Evolutionary conservation across 2,113 vertebrate genomes (phyloP).

Genomic region (Chaetura pelagica): DNA sequence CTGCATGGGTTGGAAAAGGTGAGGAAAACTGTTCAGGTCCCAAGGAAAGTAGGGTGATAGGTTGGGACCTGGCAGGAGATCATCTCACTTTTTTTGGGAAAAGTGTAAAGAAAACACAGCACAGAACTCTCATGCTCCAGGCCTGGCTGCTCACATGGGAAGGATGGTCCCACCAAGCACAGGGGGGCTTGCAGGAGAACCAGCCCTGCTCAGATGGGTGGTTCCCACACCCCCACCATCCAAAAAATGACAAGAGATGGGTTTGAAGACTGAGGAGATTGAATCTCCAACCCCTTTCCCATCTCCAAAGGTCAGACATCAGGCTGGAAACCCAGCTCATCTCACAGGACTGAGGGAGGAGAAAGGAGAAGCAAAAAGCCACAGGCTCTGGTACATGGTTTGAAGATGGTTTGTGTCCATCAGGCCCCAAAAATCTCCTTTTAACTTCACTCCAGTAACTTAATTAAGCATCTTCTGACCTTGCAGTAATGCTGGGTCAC

Average conservation of each 20-base stretch:
- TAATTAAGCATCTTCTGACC: background rate
- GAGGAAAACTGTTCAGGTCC: background rate
- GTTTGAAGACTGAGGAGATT: background rate
- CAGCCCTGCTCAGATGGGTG: background rate
- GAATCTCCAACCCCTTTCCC: background rate
- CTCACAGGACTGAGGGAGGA: background rate
- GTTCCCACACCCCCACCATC: background rate
- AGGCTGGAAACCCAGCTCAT: background rate
- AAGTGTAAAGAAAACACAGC: background rate
- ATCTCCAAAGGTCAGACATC: background rate
- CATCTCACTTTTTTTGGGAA: background rate
- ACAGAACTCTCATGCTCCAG: background rate
- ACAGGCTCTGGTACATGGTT: accelerated
- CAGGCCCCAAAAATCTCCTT: background rate
- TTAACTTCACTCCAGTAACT: background rate
- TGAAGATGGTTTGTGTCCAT: accelerated
- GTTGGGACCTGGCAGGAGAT: background rate
- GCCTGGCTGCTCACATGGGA: accelerated
- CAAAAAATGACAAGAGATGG: background rate
- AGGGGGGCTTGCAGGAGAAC: background rate
- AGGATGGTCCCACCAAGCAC: background rate
- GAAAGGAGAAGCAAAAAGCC: background rate
- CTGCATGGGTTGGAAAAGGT: background rate
- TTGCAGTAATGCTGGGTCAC: background rate
- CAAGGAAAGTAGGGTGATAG: background rate